A percentile compares a stretch with the other conserved stretches of the same genome.
These are phyloP conservation scores for Drosophila truncata DNA, from an alignment of 1,140 invertebrate species.

Conservation along the genomic window DNA sequence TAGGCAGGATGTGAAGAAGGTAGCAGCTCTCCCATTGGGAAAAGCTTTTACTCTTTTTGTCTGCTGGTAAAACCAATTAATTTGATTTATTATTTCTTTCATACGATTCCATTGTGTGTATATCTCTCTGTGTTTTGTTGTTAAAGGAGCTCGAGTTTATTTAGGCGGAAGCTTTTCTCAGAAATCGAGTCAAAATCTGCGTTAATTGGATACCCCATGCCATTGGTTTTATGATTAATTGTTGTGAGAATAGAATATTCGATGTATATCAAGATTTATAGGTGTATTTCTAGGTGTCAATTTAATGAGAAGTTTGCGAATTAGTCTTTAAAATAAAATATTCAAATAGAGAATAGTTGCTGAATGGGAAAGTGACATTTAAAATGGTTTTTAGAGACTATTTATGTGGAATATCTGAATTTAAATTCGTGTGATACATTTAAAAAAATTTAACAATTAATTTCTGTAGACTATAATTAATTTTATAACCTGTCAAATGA, in stretches of 20 bases:
- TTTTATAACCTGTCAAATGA: too few species aligned
- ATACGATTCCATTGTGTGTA: constrained; percentile 25
- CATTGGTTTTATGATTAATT: constrained; percentile 32
- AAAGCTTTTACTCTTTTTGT: constrained; percentile 20
- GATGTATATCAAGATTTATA: not conserved
- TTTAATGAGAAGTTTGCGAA: not conserved
- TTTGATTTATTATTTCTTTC: constrained; percentile 70
- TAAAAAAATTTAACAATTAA: too few species aligned
- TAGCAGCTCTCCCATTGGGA: not conserved
- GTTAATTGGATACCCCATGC: constrained; percentile 26
- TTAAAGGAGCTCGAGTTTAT: constrained; percentile 11
- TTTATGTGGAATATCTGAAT: not conserved
- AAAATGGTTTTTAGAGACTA: not conserved
- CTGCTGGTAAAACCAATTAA: constrained; percentile 60
- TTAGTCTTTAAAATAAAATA: not conserved
- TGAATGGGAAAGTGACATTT: not conserved
- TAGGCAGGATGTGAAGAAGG: constrained; percentile 4
- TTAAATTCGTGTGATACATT: too few species aligned
- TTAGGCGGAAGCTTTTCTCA: constrained; percentile 28
- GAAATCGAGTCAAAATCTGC: constrained; percentile 13
- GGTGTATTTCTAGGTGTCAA: not conserved
- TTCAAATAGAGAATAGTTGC: not conserved
- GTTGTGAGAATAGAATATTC: not conserved
- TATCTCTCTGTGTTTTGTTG: constrained; percentile 20
- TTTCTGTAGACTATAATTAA: too few species aligned